These are phyloP conservation scores for Austrolebias charrua DNA, from an alignment of 2,797 vertebrate genomes.

Conservation along the genomic window DNA sequence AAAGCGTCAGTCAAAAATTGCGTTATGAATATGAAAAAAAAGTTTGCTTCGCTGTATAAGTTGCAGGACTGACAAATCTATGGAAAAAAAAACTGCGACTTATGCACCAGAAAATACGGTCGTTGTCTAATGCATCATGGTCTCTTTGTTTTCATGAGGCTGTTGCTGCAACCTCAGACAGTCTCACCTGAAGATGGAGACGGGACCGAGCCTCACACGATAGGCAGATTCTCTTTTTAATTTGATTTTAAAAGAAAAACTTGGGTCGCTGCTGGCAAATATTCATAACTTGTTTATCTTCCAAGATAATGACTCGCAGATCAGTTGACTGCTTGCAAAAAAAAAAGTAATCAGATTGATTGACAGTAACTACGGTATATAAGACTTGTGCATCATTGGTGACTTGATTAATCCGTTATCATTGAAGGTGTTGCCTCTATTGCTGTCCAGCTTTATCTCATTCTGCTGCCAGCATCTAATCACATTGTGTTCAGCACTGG, in stretches of 20 bases:
- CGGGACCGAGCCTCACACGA: conserved; percentile 18
- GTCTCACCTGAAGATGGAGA: conserved; percentile 27
- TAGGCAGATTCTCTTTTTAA: not conserved
- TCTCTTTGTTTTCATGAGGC: conserved; percentile 28
- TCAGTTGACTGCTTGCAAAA: conserved; percentile 21
- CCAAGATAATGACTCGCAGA: conserved; percentile 9
- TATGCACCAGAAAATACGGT: no score
- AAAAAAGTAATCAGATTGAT: conserved; percentile 41
- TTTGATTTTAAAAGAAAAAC: not conserved
- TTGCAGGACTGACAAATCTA: no score
- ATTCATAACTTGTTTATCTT: conserved; percentile 26
- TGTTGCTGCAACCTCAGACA: conserved; percentile 18
- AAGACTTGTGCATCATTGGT: conserved; percentile 24
- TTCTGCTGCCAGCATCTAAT: conserved; percentile 46
- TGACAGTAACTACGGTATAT: conserved; percentile 38
- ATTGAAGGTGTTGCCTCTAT: conserved; percentile 32
- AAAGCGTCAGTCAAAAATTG: no score
- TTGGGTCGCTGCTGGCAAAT: conserved; percentile 5
- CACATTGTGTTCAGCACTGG: conserved; percentile 56
- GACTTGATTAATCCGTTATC: conserved; percentile 67
- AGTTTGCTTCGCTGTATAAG: no score
- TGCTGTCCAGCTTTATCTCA: conserved; percentile 42
- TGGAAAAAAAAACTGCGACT: no score
- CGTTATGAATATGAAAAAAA: no score
- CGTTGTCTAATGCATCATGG: conserved; percentile 28